Evolutionary conservation across 2,888 invertebrate species (phyloP), one percentile per base, ranked within the genome.

Genomic region (Tipula vernalis): DNA sequence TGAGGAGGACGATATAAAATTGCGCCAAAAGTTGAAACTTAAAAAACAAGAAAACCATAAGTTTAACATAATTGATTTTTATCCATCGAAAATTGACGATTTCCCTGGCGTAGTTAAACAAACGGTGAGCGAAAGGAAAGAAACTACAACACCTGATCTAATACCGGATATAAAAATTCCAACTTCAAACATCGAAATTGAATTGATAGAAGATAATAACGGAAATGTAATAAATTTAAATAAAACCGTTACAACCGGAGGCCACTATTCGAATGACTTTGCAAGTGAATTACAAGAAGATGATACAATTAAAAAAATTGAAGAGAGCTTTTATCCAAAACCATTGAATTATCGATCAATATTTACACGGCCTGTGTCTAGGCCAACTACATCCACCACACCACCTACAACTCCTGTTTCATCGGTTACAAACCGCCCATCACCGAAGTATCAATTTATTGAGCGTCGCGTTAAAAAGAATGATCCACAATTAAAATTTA

Each of bases 401-500:
- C 28, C 42, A 36, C 44, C 87, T 44, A 42, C 86, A 36, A 87
- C 42, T 10, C 18, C 39, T n/a, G n/a, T 84, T 3, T 8, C 84
- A 13, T 15, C n/a, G n/a, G 2, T 39, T 8, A 71, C 18, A 10
- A 10, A 28, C 10, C 18, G 12, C 5, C 42, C 28, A 42, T 36
- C 57, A 41, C 83, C 87, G 5, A 44, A 85, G 12, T 42, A 88
- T 86, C 89, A 89, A 71, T 91, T 90, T 87, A 90, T 91, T 44
- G 91, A 91, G 87, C 89, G 91, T 1, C 89, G 91, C n/a, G 91
- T 91, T 2, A 91, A 91, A 89, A 91, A 91, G 87, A 91, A 91
- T 89, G 12, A 89, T 90, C 89, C 91, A 90, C 87, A 90, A 89
- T 83, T 86, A 39, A 85, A 41, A 57, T 57, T 71, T 12, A 57